Evolutionary conservation across 2,888 invertebrate species (phyloP).

Genomic region (Gerris lacustris): DNA sequence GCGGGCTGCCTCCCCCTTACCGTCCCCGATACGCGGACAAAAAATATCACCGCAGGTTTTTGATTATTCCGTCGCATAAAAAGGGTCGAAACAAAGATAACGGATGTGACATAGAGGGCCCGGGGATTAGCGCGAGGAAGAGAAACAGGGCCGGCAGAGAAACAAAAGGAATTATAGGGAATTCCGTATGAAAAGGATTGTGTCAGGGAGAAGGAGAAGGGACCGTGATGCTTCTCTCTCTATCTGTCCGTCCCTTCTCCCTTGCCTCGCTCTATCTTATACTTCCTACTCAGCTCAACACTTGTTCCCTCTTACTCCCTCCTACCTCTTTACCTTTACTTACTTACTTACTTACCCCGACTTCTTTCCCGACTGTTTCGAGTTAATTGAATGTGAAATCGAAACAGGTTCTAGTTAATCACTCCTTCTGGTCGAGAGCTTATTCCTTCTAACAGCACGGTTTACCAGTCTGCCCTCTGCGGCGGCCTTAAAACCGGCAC

Average conservation of each 20-base stretch:
- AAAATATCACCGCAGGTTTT: conserved; percentile 30
- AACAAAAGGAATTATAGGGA: conserved; percentile 31
- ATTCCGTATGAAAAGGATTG: conserved; percentile 24
- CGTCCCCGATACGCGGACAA: conserved; percentile 28
- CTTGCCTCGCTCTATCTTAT: too few species aligned
- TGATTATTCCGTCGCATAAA: conserved; percentile 33
- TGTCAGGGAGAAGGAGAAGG: background rate
- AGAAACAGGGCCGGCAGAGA: conserved; percentile 22
- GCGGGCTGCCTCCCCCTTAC: conserved; percentile 22
- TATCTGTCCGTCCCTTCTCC: too few species aligned
- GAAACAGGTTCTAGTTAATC: conserved; percentile 4
- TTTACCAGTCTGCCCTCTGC: too few species aligned
- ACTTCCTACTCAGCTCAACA: too few species aligned
- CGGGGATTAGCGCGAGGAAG: conserved; percentile 29
- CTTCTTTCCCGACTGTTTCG: background rate
- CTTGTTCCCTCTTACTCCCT: too few species aligned
- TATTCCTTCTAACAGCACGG: too few species aligned
- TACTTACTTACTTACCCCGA: background rate
- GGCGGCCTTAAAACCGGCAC: too few species aligned
- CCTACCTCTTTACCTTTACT: too few species aligned
- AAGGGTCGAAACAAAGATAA: conserved; percentile 34
- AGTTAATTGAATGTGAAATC: conserved; percentile 6
- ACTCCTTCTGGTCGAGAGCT: background rate
- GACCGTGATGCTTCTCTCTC: background rate
- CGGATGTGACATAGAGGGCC: conserved; percentile 32